Evolutionary conservation across 2,888 invertebrate species (phyloP).

Genomic region (Lepidochitona cinerea): DNA sequence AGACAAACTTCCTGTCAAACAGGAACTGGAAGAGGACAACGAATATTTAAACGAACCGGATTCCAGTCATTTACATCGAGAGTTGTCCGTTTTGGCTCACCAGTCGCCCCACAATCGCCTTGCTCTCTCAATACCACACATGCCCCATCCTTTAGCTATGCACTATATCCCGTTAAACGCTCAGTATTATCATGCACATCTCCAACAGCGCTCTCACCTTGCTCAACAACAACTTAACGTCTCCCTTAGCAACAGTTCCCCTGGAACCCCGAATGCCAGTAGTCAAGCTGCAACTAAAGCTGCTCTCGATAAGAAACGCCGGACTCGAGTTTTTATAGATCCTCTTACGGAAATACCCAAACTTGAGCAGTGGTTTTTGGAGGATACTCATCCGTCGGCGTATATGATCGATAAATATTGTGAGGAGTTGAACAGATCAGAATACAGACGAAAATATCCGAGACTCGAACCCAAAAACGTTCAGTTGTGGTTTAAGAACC

Average conservation of each 20-base stretch:
- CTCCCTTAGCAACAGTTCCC: constrained; percentile 4
- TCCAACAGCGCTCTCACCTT: constrained; percentile 4
- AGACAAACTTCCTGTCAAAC: constrained; percentile 13
- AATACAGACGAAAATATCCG: constrained; percentile 98
- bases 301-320: constrained; percentile 80
- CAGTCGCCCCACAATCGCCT: neutral
- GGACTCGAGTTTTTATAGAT: constrained; percentile 99
- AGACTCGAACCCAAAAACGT: constrained; percentile 99
- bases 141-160: constrained; percentile 59
- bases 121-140: constrained; percentile 58
- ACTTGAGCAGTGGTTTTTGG: constrained; percentile 87
- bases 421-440: constrained; percentile 96
- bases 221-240: neutral
- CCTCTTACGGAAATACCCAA: constrained; percentile 93
- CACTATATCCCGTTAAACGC: constrained; percentile 60
- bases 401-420: constrained; percentile 98
- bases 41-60: constrained; percentile 4
- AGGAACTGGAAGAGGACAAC: constrained; percentile 12
- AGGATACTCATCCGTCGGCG: constrained; percentile 99
- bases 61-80: neutral
- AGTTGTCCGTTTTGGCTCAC: neutral
- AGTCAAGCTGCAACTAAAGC: neutral
- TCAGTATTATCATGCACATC: constrained; percentile 52
- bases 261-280: constrained; percentile 11
- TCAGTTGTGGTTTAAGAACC: constrained; percentile 99